Evolutionary conservation across 2,888 invertebrate species (phyloP).

Genomic region (Parasteatoda lunata): DNA sequence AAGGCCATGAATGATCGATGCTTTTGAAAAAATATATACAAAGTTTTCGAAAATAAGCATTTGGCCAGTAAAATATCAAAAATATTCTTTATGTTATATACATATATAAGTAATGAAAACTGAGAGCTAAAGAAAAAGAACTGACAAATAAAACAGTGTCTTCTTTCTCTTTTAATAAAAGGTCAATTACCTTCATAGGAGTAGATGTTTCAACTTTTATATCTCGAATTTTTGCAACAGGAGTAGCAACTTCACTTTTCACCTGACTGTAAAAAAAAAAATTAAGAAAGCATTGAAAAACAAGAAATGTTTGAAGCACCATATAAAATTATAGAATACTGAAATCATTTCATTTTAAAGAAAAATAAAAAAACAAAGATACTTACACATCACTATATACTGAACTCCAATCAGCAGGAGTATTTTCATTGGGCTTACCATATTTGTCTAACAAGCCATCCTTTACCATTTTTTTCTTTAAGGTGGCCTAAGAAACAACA

Average conservation of each 20-base stretch:
- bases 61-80: too few relatives aligned
- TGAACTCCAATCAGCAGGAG: constrained; percentile 88
- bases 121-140: not conserved
- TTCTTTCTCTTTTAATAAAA: not conserved
- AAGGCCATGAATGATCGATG: too few relatives aligned
- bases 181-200: not conserved
- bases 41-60: too few relatives aligned
- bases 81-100: too few relatives aligned
- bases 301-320: not conserved
- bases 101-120: too few relatives aligned
- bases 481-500: constrained; percentile 79
- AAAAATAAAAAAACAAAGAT: not conserved
- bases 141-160: not conserved
- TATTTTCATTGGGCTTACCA: constrained; percentile 97
- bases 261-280: not conserved
- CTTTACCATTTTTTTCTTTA: constrained; percentile 91
- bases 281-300: not conserved
- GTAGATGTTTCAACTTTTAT: constrained; percentile 16
- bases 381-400: not conserved
- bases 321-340: not conserved
- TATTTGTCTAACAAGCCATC: constrained; percentile 94
- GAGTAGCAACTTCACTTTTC: not conserved
- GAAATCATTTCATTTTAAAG: not conserved
- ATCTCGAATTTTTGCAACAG: not conserved
- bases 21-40: too few relatives aligned